Evolutionary conservation across 2,797 vertebrate genomes (phyloP).

Genomic region (Otolemur crassicaudatus): DNA sequence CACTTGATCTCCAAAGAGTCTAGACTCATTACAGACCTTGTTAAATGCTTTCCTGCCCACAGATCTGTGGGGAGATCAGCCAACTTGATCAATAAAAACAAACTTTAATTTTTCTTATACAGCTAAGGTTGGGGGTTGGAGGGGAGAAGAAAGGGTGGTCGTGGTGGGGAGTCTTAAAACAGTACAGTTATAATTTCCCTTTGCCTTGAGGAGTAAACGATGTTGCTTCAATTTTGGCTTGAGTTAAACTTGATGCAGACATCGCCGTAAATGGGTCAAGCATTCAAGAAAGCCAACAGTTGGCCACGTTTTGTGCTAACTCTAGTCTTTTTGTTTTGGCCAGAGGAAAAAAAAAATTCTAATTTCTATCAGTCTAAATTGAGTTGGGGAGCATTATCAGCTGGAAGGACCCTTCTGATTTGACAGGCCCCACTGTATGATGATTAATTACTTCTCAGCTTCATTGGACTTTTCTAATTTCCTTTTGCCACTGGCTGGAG

Average conservation of each 20-base stretch:
- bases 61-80: background rate
- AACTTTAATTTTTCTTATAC: slow-evolving; percentile 59
- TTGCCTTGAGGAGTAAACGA: slow-evolving; percentile 65
- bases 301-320: slow-evolving; percentile 90
- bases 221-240: slow-evolving; percentile 65
- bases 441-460: slow-evolving; percentile 99
- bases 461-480: slow-evolving; percentile 95
- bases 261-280: slow-evolving; percentile 88
- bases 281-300: slow-evolving; percentile 90
- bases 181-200: slow-evolving; percentile 63
- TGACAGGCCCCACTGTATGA: slow-evolving; percentile 97
- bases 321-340: slow-evolving; percentile 90
- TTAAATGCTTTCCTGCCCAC: background rate
- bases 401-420: slow-evolving; percentile 96
- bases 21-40: slow-evolving; percentile 19
- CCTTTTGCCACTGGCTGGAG: slow-evolving; percentile 95
- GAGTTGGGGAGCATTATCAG: slow-evolving; percentile 98
- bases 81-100: slow-evolving; percentile 49
- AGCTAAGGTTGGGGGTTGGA: background rate
- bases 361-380: slow-evolving; percentile 99
- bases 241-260: slow-evolving; percentile 62
- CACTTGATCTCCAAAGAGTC: slow-evolving; percentile 57
- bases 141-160: rapidly evolving
- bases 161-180: background rate
- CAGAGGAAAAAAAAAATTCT: slow-evolving; percentile 96